Evolutionary conservation across 2,888 invertebrate genomes (phyloP), one percentile per base, ranked within the genome.

Genomic region (Monochamus alternatus): DNA sequence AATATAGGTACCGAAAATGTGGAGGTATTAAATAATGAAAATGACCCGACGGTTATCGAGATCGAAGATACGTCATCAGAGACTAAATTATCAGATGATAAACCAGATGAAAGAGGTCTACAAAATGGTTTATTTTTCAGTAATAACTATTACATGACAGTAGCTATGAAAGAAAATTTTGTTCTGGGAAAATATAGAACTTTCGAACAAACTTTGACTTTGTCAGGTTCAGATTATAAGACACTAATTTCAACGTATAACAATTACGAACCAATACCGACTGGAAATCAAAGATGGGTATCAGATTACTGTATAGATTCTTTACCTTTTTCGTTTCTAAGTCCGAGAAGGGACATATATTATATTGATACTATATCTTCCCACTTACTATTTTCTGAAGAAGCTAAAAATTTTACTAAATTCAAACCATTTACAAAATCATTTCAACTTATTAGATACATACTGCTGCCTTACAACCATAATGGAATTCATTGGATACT

Each of bases 351-450:
- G 1, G 4, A 43, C 12, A 31, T 30, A 5, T 65, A 65, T 30
- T 65, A 65, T 5, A 65, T 65, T 4, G 65, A 65, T 51, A 65
- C 65, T 2, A 51, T 65, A 9, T 65, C 65, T 12, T 10, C 30
- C 10, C 51, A 51, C 5, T 22, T 65, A 30, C 47, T 65, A 65
- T 69, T 69, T 30, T 22, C 43, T 59, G 44, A 59, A 0, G 59
- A 44, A 44, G n/a, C 59, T 14, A 68, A 68, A 12, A 59, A 43
- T 30, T 69, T 44, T 12, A 43, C 38, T 2, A 69, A 59, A 22
- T 69, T 69, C 59, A 4, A 3, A 14, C 68, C 68, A 1, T 69
- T 43, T 44, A n/a, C 59, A 7, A 69, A 44, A 69, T 38, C 68
- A 5, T 44, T 69, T 5, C 12, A 12, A 43, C 10, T 8, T 59